Percentiles rank a stretch among this genome's conserved stretches.
These are phyloP conservation scores for Clunio marinus DNA, from an alignment of 2,888 invertebrate species.

Conservation along the genomic window DNA sequence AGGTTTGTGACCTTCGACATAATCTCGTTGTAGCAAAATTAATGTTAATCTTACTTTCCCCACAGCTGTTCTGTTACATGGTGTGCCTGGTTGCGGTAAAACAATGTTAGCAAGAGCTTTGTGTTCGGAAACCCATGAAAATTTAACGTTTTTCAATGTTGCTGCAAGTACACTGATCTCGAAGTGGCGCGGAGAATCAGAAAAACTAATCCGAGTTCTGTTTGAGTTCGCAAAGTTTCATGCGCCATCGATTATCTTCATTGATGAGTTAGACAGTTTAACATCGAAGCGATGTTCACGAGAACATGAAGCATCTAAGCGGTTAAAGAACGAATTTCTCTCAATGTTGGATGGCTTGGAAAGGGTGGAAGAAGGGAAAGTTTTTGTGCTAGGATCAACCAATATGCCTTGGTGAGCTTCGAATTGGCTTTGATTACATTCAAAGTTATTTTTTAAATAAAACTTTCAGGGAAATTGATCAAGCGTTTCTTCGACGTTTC, in stretches of 20 bases:
- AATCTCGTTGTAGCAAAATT: no score
- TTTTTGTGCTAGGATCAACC: conserved; percentile 79
- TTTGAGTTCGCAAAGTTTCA: conserved; percentile 82
- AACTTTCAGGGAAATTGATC: conserved; percentile 71
- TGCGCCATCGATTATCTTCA: conserved; percentile 85
- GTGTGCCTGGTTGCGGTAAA: conserved; percentile 68
- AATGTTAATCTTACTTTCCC: neutral
- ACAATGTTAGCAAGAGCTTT: conserved; percentile 85
- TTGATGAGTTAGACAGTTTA: conserved; percentile 88
- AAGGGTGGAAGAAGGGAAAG: conserved; percentile 58
- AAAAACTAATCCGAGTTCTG: conserved; percentile 83
- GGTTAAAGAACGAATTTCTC: conserved; percentile 85
- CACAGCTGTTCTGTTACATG: conserved; percentile 26
- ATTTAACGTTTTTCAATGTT: conserved; percentile 84
- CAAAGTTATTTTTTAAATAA: conserved; percentile 32
- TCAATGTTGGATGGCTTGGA: conserved; percentile 78
- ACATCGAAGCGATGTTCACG: conserved; percentile 61
- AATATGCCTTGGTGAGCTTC: conserved; percentile 80
- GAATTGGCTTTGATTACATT: neutral
- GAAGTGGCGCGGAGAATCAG: conserved; percentile 95
- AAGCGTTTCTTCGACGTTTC: conserved; percentile 78
- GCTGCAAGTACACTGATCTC: conserved; percentile 85
- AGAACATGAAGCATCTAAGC: conserved; percentile 80
- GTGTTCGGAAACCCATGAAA: conserved; percentile 66
- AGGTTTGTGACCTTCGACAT: conserved; percentile 54